A percentile compares a stretch with the other conserved stretches of the same genome.
phyloP scores from a whole-genome alignment of 1,140 invertebrate genomes.

The Nylanderia fulva region DNA sequence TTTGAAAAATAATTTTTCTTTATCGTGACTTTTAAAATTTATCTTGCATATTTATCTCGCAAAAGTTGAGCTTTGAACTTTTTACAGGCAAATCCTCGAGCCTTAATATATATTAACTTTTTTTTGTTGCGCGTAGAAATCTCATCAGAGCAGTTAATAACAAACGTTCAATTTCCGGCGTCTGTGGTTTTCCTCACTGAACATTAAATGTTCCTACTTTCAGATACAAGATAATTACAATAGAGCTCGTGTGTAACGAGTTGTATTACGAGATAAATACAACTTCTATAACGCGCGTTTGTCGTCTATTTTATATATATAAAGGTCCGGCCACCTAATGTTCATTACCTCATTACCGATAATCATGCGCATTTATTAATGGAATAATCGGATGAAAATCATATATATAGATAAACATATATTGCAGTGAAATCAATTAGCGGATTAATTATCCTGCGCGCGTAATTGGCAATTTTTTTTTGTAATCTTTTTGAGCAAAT shows the following conservation, averaged over 20 bases:
- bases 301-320: conserved; percentile 12
- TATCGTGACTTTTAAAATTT: background rate
- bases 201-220: conserved; percentile 34
- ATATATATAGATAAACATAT: background rate
- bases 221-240: conserved; percentile 49
- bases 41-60: background rate
- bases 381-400: conserved; percentile 45
- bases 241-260: conserved; percentile 34
- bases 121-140: background rate
- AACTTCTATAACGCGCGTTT: background rate
- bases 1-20: background rate
- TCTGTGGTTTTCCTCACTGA: conserved; percentile 18
- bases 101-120: conserved; percentile 23
- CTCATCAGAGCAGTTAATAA: conserved; percentile 29
- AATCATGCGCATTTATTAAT: background rate
- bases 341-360: conserved; percentile 48
- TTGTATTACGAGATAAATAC: conserved; percentile 43
- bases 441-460: background rate
- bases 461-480: background rate
- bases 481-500: conserved; percentile 21
- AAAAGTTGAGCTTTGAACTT: background rate
- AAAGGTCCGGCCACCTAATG: conserved; percentile 37
- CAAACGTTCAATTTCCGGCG: conserved; percentile 20
- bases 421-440: conserved; percentile 9
- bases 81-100: background rate